Evolutionary conservation across 2,888 invertebrate genomes (phyloP), one percentile per base, ranked within the genome.

Genomic region (Sicus ferrugineus): DNA sequence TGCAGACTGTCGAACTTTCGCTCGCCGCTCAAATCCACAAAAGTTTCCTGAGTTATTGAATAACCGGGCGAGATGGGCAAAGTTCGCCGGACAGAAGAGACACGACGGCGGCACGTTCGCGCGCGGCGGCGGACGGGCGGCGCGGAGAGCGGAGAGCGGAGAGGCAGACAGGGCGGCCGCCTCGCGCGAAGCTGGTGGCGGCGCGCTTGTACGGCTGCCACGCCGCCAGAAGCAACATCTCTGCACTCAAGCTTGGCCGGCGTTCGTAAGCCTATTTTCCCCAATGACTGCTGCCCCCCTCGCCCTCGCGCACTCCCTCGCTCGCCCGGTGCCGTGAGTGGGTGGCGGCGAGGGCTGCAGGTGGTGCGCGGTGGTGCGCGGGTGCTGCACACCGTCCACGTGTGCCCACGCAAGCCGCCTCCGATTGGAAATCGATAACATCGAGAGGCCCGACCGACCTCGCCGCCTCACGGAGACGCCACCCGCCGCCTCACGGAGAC

Each of bases 371-470:
- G 3, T 11, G 46, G 6, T 3, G 14, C 4, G n/a, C 3, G 9
- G 19, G 9, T 19, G 6, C 46, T 46, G 6, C 19, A 3, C 3
- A 9, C 9, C 46, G 46, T 19, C 46, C 14, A 46, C 6, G 46
- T 48, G 64, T 69, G 69, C 74, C 77, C 75, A n/a, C 76, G 78
- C 78, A 72, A 77, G 75, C 74, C 78, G 75, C 77, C 77, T 79
- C 78, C 80, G 78, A 81, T 80, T 79, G 77, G 75, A 78, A 79
- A 81, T 78, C 80, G 77, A 79, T 81, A 81, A 74, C 72, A 71
- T 72, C 72, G 56, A 48, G 23, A 46, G n/a, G 46, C n/a, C 46
- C n/a, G 46, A n/a, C 46, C 4, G 3, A 9, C 3, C 46, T 3
- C 9, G 46, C 3, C 46, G n/a, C 46, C 4, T 14, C n/a, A 19